phyloP scores from a whole-genome alignment of 2,888 invertebrate genomes.

The Chymomyza caudatula region DNA sequence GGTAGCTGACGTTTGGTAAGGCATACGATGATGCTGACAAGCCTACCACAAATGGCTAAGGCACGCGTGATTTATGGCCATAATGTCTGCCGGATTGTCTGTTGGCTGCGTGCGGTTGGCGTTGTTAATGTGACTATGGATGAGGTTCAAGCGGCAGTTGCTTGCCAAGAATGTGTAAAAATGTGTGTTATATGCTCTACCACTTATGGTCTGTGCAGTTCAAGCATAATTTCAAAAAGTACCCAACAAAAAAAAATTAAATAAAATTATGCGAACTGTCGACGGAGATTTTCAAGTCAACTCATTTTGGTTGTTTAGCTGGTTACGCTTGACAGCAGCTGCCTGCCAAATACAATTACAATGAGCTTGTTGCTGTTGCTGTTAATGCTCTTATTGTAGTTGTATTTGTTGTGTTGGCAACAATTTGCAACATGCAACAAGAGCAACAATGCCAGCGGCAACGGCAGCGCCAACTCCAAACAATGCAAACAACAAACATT shows the following conservation, averaged over 20 bases:
- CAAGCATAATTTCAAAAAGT: conserved; percentile 2
- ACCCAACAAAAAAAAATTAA: background rate
- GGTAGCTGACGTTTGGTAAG: conserved; percentile 60
- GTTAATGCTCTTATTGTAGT: conserved; percentile 14
- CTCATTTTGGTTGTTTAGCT: conserved; percentile 18
- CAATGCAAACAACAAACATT: conserved; percentile 58
- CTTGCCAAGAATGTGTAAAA: conserved; percentile 43
- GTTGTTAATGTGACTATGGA: background rate
- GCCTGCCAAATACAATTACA: conserved; percentile 44
- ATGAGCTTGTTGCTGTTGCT: conserved; percentile 13
- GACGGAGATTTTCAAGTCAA: conserved; percentile 41
- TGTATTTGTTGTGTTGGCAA: conserved; percentile 1
- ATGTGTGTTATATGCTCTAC: background rate
- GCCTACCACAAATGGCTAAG: conserved; percentile 43
- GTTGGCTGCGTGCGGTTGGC: conserved; percentile 30
- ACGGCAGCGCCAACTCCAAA: conserved; percentile 33
- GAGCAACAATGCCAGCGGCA: conserved; percentile 8
- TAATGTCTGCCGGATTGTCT: conserved; percentile 11
- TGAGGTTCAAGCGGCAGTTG: background rate
- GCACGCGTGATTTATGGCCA: conserved; percentile 59
- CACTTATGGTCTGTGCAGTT: background rate
- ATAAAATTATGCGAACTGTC: conserved; percentile 1
- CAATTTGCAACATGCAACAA: conserved; percentile 66
- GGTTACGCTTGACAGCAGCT: conserved; percentile 57
- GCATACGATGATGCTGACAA: conserved; percentile 34